A percentile compares a stretch with the other conserved stretches of the same genome.
These are phyloP conservation scores for Polyommatus iphigenia DNA, from an alignment of 2,888 invertebrate species.

Conservation along the genomic window DNA sequence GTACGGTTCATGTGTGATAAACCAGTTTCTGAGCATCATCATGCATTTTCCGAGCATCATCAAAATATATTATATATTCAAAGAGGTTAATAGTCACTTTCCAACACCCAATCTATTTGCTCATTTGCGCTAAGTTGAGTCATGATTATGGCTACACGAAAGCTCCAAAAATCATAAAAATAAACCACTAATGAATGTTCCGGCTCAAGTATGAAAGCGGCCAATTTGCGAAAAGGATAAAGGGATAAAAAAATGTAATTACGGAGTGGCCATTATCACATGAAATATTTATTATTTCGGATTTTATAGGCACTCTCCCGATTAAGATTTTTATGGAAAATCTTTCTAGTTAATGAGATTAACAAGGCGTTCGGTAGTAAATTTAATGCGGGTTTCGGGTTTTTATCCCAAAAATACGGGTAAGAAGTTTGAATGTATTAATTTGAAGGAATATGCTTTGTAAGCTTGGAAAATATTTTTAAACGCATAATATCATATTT, in stretches of 20 bases:
- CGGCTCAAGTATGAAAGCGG: neutral
- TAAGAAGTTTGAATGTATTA: neutral
- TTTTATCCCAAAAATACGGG: neutral
- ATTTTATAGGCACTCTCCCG: conserved; percentile 13
- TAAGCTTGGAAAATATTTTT: neutral
- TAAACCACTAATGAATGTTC: neutral
- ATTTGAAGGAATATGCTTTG: neutral
- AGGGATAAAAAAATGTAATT: neutral
- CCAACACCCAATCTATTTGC: neutral
- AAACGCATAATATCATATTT: too few species aligned
- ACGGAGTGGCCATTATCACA: neutral
- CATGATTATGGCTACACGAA: neutral
- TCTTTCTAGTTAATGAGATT: neutral
- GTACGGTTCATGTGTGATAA: too few species aligned
- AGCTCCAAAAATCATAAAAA: neutral
- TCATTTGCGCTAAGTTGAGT: neutral
- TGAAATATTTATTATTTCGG: conserved; percentile 14
- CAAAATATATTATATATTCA: too few species aligned
- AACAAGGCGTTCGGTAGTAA: neutral
- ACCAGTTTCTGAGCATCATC: too few species aligned
- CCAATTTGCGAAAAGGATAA: conserved; percentile 15
- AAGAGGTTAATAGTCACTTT: neutral
- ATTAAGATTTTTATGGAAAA: conserved; percentile 17
- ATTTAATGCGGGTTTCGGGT: neutral
- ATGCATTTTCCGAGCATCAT: too few species aligned